Percentiles rank a stretch among this genome's conserved stretches.
Evolutionary conservation across 2,797 vertebrate species (phyloP).

Genomic region (Eospalax fontanierii): DNA sequence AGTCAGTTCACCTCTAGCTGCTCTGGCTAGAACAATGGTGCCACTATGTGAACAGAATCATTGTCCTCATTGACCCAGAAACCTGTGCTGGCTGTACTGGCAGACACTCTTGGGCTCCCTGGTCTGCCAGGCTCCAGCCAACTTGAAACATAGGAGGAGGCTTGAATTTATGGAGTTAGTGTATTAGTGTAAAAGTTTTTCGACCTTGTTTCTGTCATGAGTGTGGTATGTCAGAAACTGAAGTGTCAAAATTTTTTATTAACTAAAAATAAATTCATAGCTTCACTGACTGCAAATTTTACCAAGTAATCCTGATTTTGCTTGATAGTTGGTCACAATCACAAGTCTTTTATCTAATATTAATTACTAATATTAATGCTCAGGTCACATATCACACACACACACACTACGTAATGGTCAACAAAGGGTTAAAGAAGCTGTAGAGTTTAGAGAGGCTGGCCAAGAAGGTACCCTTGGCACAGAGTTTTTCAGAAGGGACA

Average conservation of each 20-base stretch:
- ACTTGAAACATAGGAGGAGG: background rate
- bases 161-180: background rate
- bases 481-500: background rate
- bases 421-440: background rate
- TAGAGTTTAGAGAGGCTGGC: background rate
- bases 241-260: background rate
- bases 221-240: background rate
- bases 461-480: background rate
- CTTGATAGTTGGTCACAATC: background rate
- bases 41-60: background rate
- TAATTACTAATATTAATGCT: background rate
- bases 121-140: background rate
- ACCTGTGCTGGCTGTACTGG: background rate
- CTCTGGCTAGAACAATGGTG: slow-evolving; percentile 45
- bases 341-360: background rate
- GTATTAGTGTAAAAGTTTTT: background rate
- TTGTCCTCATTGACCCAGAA: slow-evolving; percentile 44
- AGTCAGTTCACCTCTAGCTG: background rate
- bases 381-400: background rate
- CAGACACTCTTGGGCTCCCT: background rate
- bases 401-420: background rate
- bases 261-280: background rate
- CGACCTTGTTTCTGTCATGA: background rate
- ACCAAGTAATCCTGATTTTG: background rate
- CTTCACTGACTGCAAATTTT: background rate